Evolutionary conservation across 2,113 vertebrate genomes (phyloP).

Genomic region (Pyxicephalus adspersus): DNA sequence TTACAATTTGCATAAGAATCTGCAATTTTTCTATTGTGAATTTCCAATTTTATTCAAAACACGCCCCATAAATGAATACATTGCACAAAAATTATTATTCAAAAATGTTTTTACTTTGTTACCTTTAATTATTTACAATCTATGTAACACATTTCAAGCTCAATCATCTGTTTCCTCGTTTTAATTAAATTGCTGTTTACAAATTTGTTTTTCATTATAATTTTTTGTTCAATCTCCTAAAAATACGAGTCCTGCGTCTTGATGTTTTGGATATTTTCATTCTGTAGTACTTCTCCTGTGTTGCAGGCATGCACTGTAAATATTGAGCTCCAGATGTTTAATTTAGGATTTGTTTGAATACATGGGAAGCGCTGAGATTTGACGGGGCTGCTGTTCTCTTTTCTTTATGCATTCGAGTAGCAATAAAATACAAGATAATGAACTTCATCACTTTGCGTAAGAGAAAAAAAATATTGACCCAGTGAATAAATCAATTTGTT

Average conservation of each 20-base stretch:
- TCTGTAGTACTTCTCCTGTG: neutral
- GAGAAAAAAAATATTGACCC: constrained; percentile 6
- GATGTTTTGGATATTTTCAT: neutral
- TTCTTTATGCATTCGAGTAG: neutral
- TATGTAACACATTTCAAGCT: neutral
- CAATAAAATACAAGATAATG: constrained; percentile 4
- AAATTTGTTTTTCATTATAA: neutral
- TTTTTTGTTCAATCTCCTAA: neutral
- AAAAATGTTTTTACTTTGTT: too few species aligned
- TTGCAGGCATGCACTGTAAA: neutral
- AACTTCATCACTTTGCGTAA: neutral
- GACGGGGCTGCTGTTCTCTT: neutral
- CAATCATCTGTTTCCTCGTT: neutral
- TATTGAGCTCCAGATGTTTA: neutral
- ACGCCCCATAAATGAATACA: too few species aligned
- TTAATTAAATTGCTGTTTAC: neutral
- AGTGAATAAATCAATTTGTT: constrained; percentile 16
- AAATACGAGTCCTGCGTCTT: neutral
- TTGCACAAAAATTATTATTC: too few species aligned
- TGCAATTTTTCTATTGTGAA: too few species aligned
- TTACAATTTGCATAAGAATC: too few species aligned
- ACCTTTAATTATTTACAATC: neutral
- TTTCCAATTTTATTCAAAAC: too few species aligned
- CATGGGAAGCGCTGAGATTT: neutral
- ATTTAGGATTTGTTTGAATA: constrained; percentile 4